Percentiles rank a stretch among this genome's conserved stretches.
phyloP scores from a whole-genome alignment of 2,797 vertebrate genomes.

The Nasua narica region DNA sequence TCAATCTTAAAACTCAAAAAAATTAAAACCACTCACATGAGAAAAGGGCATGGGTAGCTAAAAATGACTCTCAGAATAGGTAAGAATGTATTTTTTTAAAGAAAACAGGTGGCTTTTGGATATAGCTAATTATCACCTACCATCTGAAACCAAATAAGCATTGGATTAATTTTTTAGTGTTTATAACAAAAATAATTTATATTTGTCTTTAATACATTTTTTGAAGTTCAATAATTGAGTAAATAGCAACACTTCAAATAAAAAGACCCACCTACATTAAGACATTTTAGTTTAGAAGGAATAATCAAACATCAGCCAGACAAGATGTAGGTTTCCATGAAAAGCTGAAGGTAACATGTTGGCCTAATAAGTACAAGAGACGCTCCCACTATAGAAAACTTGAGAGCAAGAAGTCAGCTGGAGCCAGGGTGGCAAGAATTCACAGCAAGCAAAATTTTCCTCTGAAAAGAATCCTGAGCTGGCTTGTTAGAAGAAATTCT shows the following conservation, averaged over 20 bases:
- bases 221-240: neutral
- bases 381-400: neutral
- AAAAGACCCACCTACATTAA: neutral
- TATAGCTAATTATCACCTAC: neutral
- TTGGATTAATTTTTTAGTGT: neutral
- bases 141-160: neutral
- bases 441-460: neutral
- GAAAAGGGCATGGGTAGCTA: neutral
- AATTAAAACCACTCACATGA: neutral
- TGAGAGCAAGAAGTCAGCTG: neutral
- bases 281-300: slow-evolving; percentile 10
- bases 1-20: neutral
- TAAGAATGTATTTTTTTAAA: neutral
- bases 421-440: neutral
- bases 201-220: neutral
- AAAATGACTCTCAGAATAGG: slow-evolving; percentile 4
- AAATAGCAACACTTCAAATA: neutral
- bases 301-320: slow-evolving; percentile 3
- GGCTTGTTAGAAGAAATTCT: neutral
- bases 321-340: neutral
- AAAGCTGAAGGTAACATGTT: neutral
- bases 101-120: neutral
- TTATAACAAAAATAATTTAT: slow-evolving; percentile 17
- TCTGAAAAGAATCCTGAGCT: neutral
- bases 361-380: neutral